Evolutionary conservation across 2,888 invertebrate genomes (phyloP), one percentile per base, ranked within the genome.

Genomic region (Hipparchia sbordonii): DNA sequence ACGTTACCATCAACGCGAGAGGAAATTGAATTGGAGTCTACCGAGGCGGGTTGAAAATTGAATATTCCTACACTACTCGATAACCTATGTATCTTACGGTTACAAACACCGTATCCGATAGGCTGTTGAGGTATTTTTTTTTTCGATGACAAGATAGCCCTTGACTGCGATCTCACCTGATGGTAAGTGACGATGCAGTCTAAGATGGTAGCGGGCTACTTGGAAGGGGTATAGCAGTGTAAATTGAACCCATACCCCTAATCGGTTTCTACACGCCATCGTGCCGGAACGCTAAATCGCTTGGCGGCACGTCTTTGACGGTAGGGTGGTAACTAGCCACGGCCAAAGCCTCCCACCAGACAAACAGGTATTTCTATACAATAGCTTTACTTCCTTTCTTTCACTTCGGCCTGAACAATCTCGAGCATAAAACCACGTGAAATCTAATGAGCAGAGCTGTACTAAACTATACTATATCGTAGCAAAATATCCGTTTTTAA

Each of bases 21-120:
- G 69, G 72, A 74, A 74, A 74, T 74, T 69, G 66, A 69, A 67
- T 67, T 65, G 46, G 46, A 74, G 12, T 45, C 60, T 23, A 39
- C 71, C 10, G 9, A 39, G 65, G 63, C 59, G 63, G 51, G 45
- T 54, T 62, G 23, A 54, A 63, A 67, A 70, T 67, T 72, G 67
- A 67, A 65, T 71, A 68, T 65, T 68, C 67, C 56, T 54, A 57
- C 67, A 65, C 45, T 13, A 52, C 65, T 51, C 51, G 51, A 23
- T 63, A 61, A 62, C 52, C 12, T 23, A 52, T 57, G 33, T 52
- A 52, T 57, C 65, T 52, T 52, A 6, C 8, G 6, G 48, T 48
- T 48, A 51, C 10, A 52, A 65, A 52, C 51, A 2, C 10, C 6
- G 39, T 62, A 46, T 62, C 8, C 62, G n/a, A 7, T 62, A 13